Conservation (phyloP, 1,140 invertebrate genomes). For the Sminthurides bifidus region DNA sequence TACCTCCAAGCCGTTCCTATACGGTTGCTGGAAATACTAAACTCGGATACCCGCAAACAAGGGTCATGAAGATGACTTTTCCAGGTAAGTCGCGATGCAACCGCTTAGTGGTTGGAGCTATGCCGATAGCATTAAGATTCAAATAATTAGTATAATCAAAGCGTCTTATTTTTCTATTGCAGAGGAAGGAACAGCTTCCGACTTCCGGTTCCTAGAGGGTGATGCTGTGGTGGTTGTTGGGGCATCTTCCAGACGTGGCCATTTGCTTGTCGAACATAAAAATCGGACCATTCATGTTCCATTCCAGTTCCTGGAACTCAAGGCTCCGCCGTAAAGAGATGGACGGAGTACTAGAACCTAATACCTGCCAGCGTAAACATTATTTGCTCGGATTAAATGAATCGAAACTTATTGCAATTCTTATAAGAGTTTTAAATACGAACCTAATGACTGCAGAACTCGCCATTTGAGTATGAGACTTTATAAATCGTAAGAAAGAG, state of each 20-base stretch:
- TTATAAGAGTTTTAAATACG: no score
- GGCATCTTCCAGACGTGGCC: conserved; percentile 62
- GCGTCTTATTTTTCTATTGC: conserved; percentile 29
- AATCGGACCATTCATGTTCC: conserved; percentile 68
- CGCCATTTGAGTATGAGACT: no score
- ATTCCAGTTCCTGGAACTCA: conserved; percentile 71
- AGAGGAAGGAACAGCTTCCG: conserved; percentile 49
- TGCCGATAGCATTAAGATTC: no score
- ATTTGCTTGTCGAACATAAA: conserved; percentile 70
- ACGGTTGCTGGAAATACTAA: conserved; percentile 85
- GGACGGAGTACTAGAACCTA: no score
- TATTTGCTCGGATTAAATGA: no score
- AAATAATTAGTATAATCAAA: no score
- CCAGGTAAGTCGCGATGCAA: conserved; percentile 54
- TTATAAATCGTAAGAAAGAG: no score
- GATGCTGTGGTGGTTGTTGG: conserved; percentile 71
- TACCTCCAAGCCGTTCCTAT: conserved; percentile 76
- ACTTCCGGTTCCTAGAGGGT: conserved; percentile 55
- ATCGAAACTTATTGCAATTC: no score
- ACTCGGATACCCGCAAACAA: conserved; percentile 78
- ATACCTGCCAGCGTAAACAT: no score
- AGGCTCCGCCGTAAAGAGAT: conserved; percentile 37
- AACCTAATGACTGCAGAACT: no score
- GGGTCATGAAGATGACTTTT: conserved; percentile 80
- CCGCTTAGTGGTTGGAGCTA: no score